Conservation (phyloP, 1,140 invertebrate genomes). For the Caenorhabditis remanei region DNA sequence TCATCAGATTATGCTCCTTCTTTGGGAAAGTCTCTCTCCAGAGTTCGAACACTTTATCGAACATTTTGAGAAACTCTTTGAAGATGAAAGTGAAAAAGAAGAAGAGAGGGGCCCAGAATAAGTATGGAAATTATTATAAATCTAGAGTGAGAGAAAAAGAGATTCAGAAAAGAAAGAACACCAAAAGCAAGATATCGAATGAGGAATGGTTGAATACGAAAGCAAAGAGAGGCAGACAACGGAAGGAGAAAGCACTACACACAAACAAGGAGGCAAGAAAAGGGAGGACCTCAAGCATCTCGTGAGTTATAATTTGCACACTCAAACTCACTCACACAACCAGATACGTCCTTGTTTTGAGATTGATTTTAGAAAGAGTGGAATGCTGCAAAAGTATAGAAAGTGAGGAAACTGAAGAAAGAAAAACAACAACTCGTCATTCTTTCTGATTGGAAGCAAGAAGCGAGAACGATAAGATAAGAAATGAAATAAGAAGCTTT, state of each 20-base stretch:
- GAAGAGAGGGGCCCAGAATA: background rate
- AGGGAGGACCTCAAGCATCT: background rate
- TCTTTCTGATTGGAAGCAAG: background rate
- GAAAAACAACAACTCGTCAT: conserved; percentile 18
- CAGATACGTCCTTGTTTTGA: conserved; percentile 2
- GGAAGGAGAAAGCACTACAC: background rate
- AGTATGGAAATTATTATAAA: background rate
- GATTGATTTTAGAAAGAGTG: background rate
- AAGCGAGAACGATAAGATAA: background rate
- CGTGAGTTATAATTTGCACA: conserved; percentile 37
- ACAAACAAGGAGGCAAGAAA: conserved; percentile 17
- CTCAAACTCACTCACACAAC: background rate
- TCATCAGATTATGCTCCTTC: conserved; percentile 27
- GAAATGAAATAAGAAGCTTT: background rate
- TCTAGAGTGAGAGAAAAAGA: background rate
- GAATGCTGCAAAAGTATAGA: background rate
- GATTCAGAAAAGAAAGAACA: background rate
- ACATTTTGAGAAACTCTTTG: conserved; percentile 5
- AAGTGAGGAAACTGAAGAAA: background rate
- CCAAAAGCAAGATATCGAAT: background rate
- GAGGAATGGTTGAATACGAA: background rate
- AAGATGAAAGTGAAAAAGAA: background rate
- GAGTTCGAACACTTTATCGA: conserved; percentile 9
- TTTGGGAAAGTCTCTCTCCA: conserved; percentile 47
- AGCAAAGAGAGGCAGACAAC: conserved; percentile 14